Conservation (phyloP, 2,113 vertebrate species). For the Actinemys pallida region DNA sequence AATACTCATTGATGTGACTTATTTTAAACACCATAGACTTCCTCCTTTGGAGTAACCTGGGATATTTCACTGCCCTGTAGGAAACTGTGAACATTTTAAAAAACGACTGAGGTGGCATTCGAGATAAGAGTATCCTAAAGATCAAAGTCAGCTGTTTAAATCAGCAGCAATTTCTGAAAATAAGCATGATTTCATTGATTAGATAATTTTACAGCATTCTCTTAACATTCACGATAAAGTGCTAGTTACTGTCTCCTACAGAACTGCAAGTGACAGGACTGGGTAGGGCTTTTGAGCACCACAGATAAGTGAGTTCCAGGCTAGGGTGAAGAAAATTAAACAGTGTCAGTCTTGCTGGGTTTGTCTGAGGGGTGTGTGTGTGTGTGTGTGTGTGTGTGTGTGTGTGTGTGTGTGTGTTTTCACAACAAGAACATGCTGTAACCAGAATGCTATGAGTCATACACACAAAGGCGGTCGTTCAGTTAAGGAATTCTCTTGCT, state of each 20-base stretch:
- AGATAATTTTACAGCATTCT: slow-evolving; percentile 67
- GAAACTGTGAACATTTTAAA: slow-evolving; percentile 5
- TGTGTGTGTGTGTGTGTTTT: background rate
- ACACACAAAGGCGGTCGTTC: slow-evolving; percentile 39
- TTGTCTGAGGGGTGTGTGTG: background rate
- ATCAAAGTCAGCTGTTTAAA: slow-evolving; percentile 3
- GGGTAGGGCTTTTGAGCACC: slow-evolving; percentile 39
- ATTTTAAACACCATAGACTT: slow-evolving; percentile 37
- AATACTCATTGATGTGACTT: background rate
- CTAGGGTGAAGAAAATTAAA: slow-evolving; percentile 47
- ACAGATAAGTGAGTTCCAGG: slow-evolving; percentile 24
- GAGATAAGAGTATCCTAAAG: slow-evolving; percentile 34
- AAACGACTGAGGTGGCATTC: slow-evolving; percentile 11
- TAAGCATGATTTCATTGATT: slow-evolving; percentile 48
- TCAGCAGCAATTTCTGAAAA: slow-evolving; percentile 47
- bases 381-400: background rate
- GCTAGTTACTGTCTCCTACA: slow-evolving; percentile 54
- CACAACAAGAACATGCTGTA: slow-evolving; percentile 38
- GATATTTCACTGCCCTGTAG: slow-evolving; percentile 15
- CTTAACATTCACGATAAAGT: slow-evolving; percentile 40
- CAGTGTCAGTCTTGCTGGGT: slow-evolving; percentile 41
- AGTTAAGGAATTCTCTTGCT: slow-evolving; percentile 46
- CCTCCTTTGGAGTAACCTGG: slow-evolving; percentile 9
- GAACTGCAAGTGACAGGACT: slow-evolving; percentile 18
- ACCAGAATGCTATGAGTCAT: slow-evolving; percentile 56